phyloP scores from a whole-genome alignment of 2,888 invertebrate genomes.

The Rotaria macrura region DNA sequence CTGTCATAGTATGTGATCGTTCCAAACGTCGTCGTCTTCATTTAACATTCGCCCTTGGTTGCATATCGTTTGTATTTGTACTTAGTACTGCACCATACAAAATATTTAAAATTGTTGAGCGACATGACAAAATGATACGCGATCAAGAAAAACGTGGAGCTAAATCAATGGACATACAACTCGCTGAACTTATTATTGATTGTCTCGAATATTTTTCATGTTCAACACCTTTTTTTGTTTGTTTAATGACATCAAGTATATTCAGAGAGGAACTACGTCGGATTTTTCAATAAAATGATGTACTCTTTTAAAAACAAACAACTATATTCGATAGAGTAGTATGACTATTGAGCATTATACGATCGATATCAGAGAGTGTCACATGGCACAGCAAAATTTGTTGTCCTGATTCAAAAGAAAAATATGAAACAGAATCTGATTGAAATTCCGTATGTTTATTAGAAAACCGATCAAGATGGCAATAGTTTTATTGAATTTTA shows the following conservation, averaged over 20 bases:
- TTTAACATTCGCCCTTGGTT: background rate
- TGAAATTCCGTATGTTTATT: too few species aligned
- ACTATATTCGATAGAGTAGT: too few species aligned
- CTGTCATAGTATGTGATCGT: too few species aligned
- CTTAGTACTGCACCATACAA: conserved; percentile 3
- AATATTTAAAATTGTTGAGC: background rate
- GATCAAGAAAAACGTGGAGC: background rate
- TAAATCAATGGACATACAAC: background rate
- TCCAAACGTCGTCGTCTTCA: background rate
- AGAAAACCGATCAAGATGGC: too few species aligned
- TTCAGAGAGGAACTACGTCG: background rate
- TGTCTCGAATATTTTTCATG: background rate
- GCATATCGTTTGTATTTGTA: background rate
- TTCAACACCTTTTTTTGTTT: conserved; percentile 16
- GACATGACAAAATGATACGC: background rate
- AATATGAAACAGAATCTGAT: too few species aligned
- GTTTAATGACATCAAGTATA: background rate
- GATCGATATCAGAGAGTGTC: too few species aligned
- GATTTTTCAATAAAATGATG: background rate
- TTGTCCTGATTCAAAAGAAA: too few species aligned
- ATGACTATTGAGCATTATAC: too few species aligned
- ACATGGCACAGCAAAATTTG: too few species aligned
- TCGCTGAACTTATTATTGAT: background rate
- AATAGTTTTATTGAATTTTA: too few species aligned
- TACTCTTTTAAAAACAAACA: background rate